Base-by-base conservation (phyloP, 2,888 invertebrate genomes). In the Bimastos eiseni region DNA sequence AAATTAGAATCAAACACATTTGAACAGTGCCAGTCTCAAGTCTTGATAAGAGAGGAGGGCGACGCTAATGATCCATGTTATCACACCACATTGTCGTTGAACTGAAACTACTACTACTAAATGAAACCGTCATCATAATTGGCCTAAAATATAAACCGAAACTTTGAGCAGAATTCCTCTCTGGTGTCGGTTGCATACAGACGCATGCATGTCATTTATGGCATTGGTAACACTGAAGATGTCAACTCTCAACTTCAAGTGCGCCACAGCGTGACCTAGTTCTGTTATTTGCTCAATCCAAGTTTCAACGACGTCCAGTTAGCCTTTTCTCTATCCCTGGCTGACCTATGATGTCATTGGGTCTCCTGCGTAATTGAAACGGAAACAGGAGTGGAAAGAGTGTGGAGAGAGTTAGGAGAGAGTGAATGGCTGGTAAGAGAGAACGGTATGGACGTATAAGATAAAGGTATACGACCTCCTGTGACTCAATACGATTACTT, bases 111-210 rank as follows among this genome's bases (percentile, higher is more conserved):
- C n/a, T n/a, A n/a, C n/a, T n/a, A n/a, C n/a, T n/a, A n/a, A n/a
- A n/a, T n/a, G n/a, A 11, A n/a, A n/a, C 70, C 70, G n/a, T 30
- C n/a, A 70, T 30, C 70, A 0, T 70, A 70, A 70, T 70, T 17
- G 70, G 70, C n/a, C 70, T 70, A 70, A 70, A 70, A 70, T n/a
- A n/a, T n/a, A 70, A 70, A n/a, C 70, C 70, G 30, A 70, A n/a
- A 4, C 30, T 70, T 30, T 70, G 70, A n/a, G 70, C 70, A 70
- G 30, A 70, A 8, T 70, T n/a, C 70, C 11, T 70, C n/a, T 70
- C n/a, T 8, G n/a, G 30, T 70, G 70, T 15, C 11, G 1, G n/a
- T n/a, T 70, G 30, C 55, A 24, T 44, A 55, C 11, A 44, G 44
- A 44, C 44, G 19, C n/a, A n/a, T n/a, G n/a, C 55, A 30, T 30